These are phyloP conservation scores for Epinephelus fuscoguttatus DNA, from an alignment of 2,113 vertebrate genomes.

Conservation along the genomic window DNA sequence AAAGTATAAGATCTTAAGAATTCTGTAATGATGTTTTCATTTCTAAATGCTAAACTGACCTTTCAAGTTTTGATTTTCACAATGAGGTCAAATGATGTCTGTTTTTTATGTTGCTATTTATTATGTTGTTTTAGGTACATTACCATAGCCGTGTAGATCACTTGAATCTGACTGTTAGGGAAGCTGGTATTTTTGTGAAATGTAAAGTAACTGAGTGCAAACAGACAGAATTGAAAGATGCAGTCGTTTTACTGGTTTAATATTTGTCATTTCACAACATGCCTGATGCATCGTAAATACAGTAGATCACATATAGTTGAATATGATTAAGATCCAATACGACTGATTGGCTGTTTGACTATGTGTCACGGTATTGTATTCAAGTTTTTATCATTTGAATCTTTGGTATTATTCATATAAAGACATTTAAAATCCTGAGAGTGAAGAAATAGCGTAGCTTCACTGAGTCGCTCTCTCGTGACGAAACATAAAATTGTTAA, in stretches of 20 bases:
- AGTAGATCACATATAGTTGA: neutral
- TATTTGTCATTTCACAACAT: conserved; percentile 7
- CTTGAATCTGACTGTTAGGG: conserved; percentile 3
- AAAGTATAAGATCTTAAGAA: neutral
- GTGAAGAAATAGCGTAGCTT: conserved; percentile 1
- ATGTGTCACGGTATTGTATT: neutral
- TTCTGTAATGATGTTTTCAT: neutral
- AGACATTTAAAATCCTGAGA: conserved; percentile 13
- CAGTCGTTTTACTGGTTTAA: conserved; percentile 19
- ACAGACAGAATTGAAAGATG: neutral
- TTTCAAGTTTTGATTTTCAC: neutral
- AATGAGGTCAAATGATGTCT: accelerated
- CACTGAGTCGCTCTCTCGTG: conserved; percentile 4
- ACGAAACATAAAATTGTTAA: conserved; percentile 11
- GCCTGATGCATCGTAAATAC: neutral
- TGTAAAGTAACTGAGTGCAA: neutral
- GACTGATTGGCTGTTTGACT: neutral
- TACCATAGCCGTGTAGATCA: neutral
- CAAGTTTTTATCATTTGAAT: neutral
- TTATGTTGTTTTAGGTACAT: neutral
- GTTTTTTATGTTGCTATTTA: conserved; percentile 23
- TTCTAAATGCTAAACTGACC: neutral
- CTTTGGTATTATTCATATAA: conserved; percentile 7
- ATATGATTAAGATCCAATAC: neutral
- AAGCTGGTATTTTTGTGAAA: conserved; percentile 16